phyloP scores from a whole-genome alignment of 2,797 vertebrate species.

The Oceanodroma leucorhoa region DNA sequence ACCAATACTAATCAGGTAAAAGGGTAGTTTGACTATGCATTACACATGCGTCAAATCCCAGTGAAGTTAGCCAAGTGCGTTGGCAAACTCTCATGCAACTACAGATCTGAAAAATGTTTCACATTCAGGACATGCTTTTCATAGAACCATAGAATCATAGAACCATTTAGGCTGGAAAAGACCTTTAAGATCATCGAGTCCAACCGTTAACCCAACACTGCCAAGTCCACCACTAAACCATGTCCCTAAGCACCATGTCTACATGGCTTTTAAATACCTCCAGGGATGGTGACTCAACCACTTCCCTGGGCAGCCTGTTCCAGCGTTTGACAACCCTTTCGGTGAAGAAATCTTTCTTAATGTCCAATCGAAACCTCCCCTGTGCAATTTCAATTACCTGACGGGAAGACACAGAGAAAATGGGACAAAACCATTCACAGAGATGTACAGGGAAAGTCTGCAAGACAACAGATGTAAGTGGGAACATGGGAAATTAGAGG shows the following conservation, averaged over 20 bases:
- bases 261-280: background rate
- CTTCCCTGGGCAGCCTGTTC: background rate
- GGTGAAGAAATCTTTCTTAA: background rate
- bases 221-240: background rate
- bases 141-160: background rate
- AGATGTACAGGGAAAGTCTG: background rate
- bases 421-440: background rate
- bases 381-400: background rate
- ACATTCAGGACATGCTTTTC: background rate
- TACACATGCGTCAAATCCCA: background rate
- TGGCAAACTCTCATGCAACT: background rate
- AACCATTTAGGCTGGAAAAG: background rate
- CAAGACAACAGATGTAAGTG: accelerated
- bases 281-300: background rate
- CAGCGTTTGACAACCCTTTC: background rate
- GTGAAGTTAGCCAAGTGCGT: background rate
- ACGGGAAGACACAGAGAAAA: background rate
- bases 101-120: background rate
- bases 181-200: background rate
- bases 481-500: background rate
- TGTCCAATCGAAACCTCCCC: background rate
- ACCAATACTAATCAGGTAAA: background rate
- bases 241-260: background rate
- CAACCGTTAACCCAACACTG: background rate
- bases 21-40: background rate